Percentiles rank a stretch among this genome's conserved stretches.
Evolutionary conservation across 2,797 vertebrate genomes (phyloP).

Genomic region (Percopsis omiscomaycus): DNA sequence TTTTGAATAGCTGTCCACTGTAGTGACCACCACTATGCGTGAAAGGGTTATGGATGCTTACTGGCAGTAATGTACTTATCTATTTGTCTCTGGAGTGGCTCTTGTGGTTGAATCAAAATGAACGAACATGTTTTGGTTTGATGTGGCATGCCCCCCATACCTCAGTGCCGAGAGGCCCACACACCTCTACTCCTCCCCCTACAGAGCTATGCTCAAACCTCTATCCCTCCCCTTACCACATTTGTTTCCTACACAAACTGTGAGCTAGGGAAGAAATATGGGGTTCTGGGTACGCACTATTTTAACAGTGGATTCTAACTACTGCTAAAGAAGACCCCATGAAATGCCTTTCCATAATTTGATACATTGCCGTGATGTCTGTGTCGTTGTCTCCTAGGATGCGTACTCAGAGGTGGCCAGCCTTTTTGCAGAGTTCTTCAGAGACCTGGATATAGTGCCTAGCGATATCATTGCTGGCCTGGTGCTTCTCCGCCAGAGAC

Average conservation of each 20-base stretch:
- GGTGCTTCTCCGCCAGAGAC: slow-evolving; percentile 94
- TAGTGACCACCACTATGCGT: background rate
- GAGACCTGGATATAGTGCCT: slow-evolving; percentile 97
- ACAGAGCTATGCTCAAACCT: too few relatives aligned
- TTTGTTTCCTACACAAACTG: too few relatives aligned
- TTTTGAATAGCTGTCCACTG: background rate
- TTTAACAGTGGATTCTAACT: background rate
- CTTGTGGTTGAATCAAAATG: too few relatives aligned
- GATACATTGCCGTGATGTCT: background rate
- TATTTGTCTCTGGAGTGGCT: too few relatives aligned
- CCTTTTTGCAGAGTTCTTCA: slow-evolving; percentile 98
- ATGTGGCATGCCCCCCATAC: too few relatives aligned
- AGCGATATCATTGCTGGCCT: slow-evolving; percentile 98
- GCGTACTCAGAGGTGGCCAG: slow-evolving; percentile 98
- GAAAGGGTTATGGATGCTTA: too few relatives aligned
- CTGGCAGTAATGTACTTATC: too few relatives aligned
- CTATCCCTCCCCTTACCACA: too few relatives aligned
- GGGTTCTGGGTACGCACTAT: background rate
- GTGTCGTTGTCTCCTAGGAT: slow-evolving; percentile 75
- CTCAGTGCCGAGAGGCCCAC: too few relatives aligned
- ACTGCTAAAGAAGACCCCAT: background rate
- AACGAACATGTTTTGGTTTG: too few relatives aligned
- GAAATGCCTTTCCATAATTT: background rate
- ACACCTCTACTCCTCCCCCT: too few relatives aligned
- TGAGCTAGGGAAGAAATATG: too few relatives aligned